phyloP scores from a whole-genome alignment of 2,797 vertebrate species.

The Ispidina lecontei region DNA sequence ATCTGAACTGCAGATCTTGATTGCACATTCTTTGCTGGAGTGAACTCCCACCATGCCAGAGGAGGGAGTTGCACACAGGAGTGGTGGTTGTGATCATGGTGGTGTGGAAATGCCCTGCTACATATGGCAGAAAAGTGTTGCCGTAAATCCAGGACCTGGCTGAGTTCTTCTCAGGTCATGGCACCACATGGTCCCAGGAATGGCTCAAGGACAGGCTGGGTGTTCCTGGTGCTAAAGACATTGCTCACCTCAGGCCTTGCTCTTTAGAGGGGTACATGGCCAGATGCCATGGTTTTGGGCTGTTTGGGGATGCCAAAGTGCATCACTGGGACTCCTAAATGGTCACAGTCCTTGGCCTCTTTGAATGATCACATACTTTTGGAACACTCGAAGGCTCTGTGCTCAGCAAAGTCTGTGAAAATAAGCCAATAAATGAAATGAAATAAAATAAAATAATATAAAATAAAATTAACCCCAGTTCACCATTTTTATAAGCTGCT shows the following conservation, averaged over 20 bases:
- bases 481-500: slow-evolving; percentile 45
- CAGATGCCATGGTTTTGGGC: not conserved
- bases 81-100: not conserved
- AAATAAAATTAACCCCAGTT: not conserved
- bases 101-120: not conserved
- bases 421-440: slow-evolving; percentile 22
- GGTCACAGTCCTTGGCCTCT: not conserved
- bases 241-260: not conserved
- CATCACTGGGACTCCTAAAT: slow-evolving; percentile 28
- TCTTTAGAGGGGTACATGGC: not conserved
- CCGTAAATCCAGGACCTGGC: not conserved
- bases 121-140: not conserved
- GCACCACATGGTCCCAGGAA: not conserved
- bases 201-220: accelerated
- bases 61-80: not conserved
- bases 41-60: not conserved
- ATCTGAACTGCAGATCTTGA: not conserved
- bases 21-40: not conserved
- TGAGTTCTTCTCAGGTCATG: not conserved
- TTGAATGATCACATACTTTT: not conserved
- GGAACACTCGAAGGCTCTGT: slow-evolving; percentile 4
- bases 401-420: slow-evolving; percentile 28
- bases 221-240: accelerated
- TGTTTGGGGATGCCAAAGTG: not conserved
- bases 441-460: not conserved